Base-by-base conservation (phyloP, 2,797 vertebrate species). In the Cyprinodon diabolis region DNA sequence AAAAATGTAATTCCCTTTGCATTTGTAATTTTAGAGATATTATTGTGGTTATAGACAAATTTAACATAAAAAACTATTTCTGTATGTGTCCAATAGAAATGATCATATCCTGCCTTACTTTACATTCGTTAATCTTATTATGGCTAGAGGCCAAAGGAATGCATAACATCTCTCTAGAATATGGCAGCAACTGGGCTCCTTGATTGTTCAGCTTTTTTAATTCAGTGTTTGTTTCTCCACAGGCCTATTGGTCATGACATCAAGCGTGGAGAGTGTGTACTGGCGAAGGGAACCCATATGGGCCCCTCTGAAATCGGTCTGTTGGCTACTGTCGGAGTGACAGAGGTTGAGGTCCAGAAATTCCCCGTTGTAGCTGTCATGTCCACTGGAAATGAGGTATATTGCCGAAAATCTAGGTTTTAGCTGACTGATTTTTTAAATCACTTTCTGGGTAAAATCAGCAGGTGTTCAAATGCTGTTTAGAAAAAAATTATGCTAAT, bases 191-290 rank as follows among this genome's bases (percentile, higher is more conserved):
- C n/a, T 56, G 35, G 19, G 25, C 66, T 58, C 37, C 10, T 11
- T n/a, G 23, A 55, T 47, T 62, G 5, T 40, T 13, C 35, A 6
- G 58, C 2, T 48, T 69, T 58, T 66, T 23, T 35, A 68, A 56
- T 70, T 21, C 17, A 2, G 35, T 58, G 45, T 45, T 66, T 48
- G 5, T 73, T 17, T 71, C 30, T 79, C 88, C 89, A 67, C 87
- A 99, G 98, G 95, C 97, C 98, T 78, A 99, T 99, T 58, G 98
- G 98, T 93, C 98, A 99, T 76, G 98, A 99, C 90, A 99, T 99
- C 94, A 99, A 99, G 94, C 97, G 98, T 89, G 98, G 97, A 47
- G 98, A 99, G 94, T 99, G 98, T 62, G 97, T 99, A 79, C 93
- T 99, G 90, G 95, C 97, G 68, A 99, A 99, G 89, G 98, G 97